A percentile compares a stretch with the other conserved stretches of the same genome.
These are phyloP conservation scores for Poeciliopsis turneri DNA, from an alignment of 2,797 vertebrate genomes.

Conservation along the genomic window DNA sequence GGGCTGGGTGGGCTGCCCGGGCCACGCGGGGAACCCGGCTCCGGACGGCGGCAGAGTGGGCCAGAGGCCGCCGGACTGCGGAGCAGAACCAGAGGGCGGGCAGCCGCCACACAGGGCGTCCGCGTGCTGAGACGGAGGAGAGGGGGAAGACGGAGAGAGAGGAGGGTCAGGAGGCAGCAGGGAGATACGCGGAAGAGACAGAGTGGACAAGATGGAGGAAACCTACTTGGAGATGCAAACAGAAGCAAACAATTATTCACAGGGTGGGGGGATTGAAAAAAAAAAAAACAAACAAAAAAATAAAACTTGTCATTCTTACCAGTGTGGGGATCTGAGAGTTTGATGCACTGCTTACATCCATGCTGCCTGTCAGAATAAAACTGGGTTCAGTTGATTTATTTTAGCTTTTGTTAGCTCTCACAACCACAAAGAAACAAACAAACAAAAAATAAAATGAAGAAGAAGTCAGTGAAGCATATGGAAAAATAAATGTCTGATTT, in stretches of 20 bases:
- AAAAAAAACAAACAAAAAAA: too few species aligned
- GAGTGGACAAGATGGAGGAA: conserved; percentile 72
- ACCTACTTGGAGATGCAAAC: conserved; percentile 71
- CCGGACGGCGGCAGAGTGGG: conserved; percentile 53
- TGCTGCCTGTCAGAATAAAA: conserved; percentile 57
- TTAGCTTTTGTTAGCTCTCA: not conserved
- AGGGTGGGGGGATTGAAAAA: not conserved
- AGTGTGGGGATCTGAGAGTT: conserved; percentile 52
- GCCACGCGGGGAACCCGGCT: conserved; percentile 64
- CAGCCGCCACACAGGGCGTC: conserved; percentile 75
- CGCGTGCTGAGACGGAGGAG: conserved; percentile 63
- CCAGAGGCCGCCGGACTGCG: conserved; percentile 71
- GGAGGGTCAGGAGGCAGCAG: conserved; percentile 45
- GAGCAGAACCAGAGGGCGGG: conserved; percentile 74
- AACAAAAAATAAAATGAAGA: not conserved
- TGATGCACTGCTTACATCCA: conserved; percentile 76
- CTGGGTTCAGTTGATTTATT: not conserved
- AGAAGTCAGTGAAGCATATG: not conserved
- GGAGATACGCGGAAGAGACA: conserved; percentile 68
- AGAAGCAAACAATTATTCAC: conserved; percentile 60
- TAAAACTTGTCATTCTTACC: conserved; percentile 52
- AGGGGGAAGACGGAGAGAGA: conserved; percentile 27
- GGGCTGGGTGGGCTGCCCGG: conserved; percentile 62
- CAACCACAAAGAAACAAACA: not conserved
- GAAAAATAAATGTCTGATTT: not conserved